Conservation (phyloP, 2,797 vertebrate species). For the Gadopsis marmoratus region DNA sequence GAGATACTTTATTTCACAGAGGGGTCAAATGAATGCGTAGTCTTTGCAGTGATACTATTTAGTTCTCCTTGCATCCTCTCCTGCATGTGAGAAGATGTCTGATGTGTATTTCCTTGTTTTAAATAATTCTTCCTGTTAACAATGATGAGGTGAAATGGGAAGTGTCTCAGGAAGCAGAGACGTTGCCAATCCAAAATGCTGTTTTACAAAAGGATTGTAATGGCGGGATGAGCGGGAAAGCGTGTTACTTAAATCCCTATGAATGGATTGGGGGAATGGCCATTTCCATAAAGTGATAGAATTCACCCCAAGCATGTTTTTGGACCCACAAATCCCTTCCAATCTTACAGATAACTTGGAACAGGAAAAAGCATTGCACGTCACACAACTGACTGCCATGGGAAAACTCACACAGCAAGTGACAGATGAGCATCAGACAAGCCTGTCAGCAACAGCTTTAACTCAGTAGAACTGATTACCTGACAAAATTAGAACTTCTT, state of each 20-base stretch:
- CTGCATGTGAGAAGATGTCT: slow-evolving; percentile 62
- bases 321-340: slow-evolving; percentile 65
- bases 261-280: slow-evolving; percentile 64
- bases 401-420: slow-evolving; percentile 42
- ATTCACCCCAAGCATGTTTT: slow-evolving; percentile 63
- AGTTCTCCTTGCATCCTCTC: slow-evolving; percentile 65
- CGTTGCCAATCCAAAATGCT: slow-evolving; percentile 27
- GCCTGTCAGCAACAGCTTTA: slow-evolving; percentile 53
- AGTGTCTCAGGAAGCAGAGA: slow-evolving; percentile 3
- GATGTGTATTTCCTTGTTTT: slow-evolving; percentile 63
- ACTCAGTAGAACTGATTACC: slow-evolving; percentile 64
- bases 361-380: slow-evolving; percentile 53
- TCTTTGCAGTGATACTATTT: slow-evolving; percentile 53
- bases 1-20: slow-evolving; percentile 18
- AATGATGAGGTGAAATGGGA: slow-evolving; percentile 38
- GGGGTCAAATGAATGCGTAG: slow-evolving; percentile 40
- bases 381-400: slow-evolving; percentile 40
- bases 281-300: slow-evolving; percentile 76
- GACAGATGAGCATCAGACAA: slow-evolving; percentile 54
- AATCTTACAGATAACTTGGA: slow-evolving; percentile 67
- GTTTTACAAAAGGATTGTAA: slow-evolving; percentile 59
- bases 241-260: slow-evolving; percentile 63
- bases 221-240: slow-evolving; percentile 54
- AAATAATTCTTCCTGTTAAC: slow-evolving; percentile 38
- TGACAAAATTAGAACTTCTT: slow-evolving; percentile 67